phyloP scores from a whole-genome alignment of 1,140 invertebrate genomes.

The Temnothorax nylanderi region DNA sequence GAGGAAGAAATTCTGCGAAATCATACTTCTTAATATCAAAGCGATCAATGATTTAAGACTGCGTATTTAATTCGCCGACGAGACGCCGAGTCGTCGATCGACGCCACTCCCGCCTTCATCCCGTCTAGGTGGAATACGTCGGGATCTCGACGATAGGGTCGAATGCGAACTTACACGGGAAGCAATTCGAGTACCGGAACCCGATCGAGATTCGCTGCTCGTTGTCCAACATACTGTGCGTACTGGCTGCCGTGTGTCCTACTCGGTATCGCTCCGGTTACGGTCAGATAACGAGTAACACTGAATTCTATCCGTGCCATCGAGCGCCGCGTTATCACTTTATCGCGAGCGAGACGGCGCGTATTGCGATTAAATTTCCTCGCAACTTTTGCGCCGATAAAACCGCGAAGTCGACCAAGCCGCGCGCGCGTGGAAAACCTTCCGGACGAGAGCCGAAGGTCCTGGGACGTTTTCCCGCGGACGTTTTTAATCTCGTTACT shows the following conservation, averaged over 20 bases:
- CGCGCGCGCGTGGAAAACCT: not conserved
- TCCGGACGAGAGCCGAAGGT: not conserved
- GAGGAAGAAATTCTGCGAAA: not conserved
- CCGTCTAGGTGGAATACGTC: not conserved
- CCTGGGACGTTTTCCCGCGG: not conserved
- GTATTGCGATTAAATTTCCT: constrained; percentile 35
- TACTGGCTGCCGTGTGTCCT: constrained; percentile 3
- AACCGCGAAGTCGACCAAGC: not conserved
- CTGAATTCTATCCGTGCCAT: constrained; percentile 67
- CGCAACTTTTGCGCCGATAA: constrained; percentile 28
- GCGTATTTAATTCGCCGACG: not conserved
- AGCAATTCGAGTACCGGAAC: constrained; percentile 47
- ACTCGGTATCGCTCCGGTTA: constrained; percentile 38
- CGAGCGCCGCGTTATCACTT: constrained; percentile 65
- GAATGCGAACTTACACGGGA: constrained; percentile 41
- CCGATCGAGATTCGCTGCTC: constrained; percentile 51
- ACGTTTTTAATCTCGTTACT: constrained; percentile 33
- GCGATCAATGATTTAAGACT: constrained; percentile 10
- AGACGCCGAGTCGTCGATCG: not conserved
- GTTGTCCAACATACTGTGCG: constrained; percentile 44
- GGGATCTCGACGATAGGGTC: not conserved
- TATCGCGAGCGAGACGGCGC: constrained; percentile 49
- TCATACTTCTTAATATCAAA: constrained; percentile 16
- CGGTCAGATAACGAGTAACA: constrained; percentile 67
- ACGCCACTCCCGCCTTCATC: not conserved